Conservation (phyloP, 2,113 vertebrate genomes). For the Syngnathus typhle region DNA sequence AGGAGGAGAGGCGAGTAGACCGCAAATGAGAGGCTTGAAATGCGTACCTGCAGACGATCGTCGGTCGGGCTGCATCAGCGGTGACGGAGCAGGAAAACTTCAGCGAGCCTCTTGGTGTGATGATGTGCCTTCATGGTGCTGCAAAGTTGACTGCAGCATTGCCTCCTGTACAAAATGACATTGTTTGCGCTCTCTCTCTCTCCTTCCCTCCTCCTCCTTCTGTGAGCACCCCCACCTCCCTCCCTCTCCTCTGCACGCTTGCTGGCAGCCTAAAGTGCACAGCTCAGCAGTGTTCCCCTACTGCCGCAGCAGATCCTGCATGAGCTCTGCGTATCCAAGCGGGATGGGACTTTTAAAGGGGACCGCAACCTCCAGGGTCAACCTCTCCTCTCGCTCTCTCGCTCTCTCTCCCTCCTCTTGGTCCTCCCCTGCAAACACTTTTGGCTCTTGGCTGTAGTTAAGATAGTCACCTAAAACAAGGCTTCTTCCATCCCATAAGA, state of each 20-base stretch:
- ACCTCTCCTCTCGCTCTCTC: slow-evolving; percentile 49
- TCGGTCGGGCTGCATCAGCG: slow-evolving; percentile 11
- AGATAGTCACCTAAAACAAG: slow-evolving; percentile 36
- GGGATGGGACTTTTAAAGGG: slow-evolving; percentile 83
- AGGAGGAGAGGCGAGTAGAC: slow-evolving; percentile 12
- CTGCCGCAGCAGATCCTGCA: slow-evolving; percentile 83
- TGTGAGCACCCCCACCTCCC: slow-evolving; percentile 40
- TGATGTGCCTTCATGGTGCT: slow-evolving; percentile 63
- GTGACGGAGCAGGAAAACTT: slow-evolving; percentile 59
- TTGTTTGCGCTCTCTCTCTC: slow-evolving; percentile 74
- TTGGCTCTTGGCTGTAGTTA: slow-evolving; percentile 5
- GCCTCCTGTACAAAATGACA: slow-evolving; percentile 82
- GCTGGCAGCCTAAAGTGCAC: slow-evolving; percentile 82
- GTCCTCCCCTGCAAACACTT: background rate
- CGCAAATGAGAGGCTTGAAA: slow-evolving; percentile 23
- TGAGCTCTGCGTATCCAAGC: slow-evolving; percentile 80
- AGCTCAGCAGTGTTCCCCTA: slow-evolving; percentile 82
- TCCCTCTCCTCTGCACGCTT: slow-evolving; percentile 68
- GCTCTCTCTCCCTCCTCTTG: slow-evolving; percentile 34
- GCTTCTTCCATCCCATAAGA: slow-evolving; percentile 32
- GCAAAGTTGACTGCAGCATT: slow-evolving; percentile 81
- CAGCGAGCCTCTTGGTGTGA: slow-evolving; percentile 49
- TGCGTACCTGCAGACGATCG: slow-evolving; percentile 42
- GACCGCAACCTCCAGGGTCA: slow-evolving; percentile 77
- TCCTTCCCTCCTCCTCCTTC: slow-evolving; percentile 47